These are phyloP conservation scores for Danio rerio DNA, from an alignment of 2,113 vertebrate species.

Conservation along the genomic window DNA sequence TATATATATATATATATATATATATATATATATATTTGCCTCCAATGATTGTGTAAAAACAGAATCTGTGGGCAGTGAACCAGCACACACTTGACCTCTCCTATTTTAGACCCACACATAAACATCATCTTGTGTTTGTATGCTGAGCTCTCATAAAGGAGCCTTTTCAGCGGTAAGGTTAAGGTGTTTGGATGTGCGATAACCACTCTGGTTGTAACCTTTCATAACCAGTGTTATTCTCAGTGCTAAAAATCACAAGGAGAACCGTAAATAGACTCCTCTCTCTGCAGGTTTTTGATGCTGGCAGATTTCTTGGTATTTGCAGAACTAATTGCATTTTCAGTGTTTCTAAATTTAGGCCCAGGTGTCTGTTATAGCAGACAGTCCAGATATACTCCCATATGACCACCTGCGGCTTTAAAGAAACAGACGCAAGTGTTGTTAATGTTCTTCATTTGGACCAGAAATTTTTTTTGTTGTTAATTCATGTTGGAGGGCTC, in stretches of 20 bases:
- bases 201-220: constrained; percentile 27
- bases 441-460: constrained; percentile 35
- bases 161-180: background rate
- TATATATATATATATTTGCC: background rate
- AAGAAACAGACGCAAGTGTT: constrained; percentile 33
- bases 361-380: constrained; percentile 43
- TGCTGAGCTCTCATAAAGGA: background rate
- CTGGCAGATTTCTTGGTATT: constrained; percentile 72
- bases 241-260: constrained; percentile 42
- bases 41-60: background rate
- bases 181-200: constrained; percentile 39
- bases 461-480: background rate
- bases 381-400: constrained; percentile 39
- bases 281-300: constrained; percentile 64
- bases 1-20: too few relatives aligned
- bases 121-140: background rate
- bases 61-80: background rate
- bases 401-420: constrained; percentile 29
- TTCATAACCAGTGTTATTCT: constrained; percentile 58
- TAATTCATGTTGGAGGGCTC: constrained; percentile 6
- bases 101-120: background rate
- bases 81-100: background rate
- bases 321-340: constrained; percentile 65
- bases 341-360: constrained; percentile 59
- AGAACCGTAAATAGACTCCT: constrained; percentile 54